phyloP scores from a whole-genome alignment of 2,888 invertebrate species.

The Lasioglossum oenotherae region DNA sequence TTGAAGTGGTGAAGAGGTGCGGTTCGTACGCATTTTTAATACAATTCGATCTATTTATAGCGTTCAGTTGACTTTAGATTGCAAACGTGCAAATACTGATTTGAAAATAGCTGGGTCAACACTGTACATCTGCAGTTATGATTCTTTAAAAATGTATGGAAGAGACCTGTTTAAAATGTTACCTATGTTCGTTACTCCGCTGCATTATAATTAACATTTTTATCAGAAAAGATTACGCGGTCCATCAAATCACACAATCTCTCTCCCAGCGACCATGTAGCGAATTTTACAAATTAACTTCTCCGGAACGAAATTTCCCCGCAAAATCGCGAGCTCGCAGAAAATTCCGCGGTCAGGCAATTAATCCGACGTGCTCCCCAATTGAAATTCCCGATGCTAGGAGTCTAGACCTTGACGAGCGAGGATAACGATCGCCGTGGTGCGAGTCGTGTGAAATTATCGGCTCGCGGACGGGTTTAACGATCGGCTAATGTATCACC shows the following conservation, averaged over 20 bases:
- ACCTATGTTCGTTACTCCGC: background rate
- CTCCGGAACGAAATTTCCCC: background rate
- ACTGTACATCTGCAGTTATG: background rate
- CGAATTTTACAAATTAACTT: background rate
- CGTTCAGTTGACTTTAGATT: background rate
- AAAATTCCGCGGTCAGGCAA: background rate
- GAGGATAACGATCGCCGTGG: constrained; percentile 3
- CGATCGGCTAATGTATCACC: constrained; percentile 38
- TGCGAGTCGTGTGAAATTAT: constrained; percentile 35
- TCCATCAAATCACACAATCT: background rate
- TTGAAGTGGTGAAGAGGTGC: background rate
- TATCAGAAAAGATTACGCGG: background rate
- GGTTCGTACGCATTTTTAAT: background rate
- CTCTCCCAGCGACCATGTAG: background rate
- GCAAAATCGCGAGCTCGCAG: background rate
- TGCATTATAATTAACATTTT: background rate
- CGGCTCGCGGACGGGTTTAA: constrained; percentile 14
- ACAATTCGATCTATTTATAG: background rate
- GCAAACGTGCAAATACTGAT: background rate
- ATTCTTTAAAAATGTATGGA: background rate
- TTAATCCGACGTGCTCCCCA: background rate
- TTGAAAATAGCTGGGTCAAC: background rate
- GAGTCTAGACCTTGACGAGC: constrained; percentile 5
- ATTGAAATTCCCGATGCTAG: background rate
- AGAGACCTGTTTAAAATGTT: background rate